phyloP scores from a whole-genome alignment of 2,888 invertebrate species.

The Steinernema scapterisci region DNA sequence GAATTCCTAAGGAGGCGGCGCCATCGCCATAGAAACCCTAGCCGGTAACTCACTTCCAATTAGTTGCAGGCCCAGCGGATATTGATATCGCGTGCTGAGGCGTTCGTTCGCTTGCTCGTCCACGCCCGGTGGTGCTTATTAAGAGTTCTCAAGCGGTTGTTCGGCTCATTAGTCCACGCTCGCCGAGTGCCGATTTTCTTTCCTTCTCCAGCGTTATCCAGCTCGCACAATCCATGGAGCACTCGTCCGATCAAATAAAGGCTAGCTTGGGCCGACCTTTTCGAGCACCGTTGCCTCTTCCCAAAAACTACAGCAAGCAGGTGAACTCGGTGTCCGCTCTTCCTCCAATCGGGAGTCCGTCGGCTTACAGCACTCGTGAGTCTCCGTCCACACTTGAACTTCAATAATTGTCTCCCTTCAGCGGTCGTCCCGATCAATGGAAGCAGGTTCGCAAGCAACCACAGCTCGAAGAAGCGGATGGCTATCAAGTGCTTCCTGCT shows the following conservation, averaged over 20 bases:
- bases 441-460: not conserved
- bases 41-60: not conserved
- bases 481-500: slow-evolving; percentile 25
- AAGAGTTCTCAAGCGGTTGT: too few relatives aligned
- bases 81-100: not conserved
- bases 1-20: not conserved
- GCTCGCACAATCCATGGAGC: not conserved
- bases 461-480: slow-evolving; percentile 11
- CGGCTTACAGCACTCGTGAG: slow-evolving; percentile 3
- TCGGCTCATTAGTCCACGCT: too few relatives aligned
- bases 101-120: not conserved
- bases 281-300: not conserved
- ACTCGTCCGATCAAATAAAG: slow-evolving; percentile 5
- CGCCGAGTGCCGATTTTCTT: not conserved
- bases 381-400: not conserved
- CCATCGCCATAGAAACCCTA: slow-evolving; percentile 27
- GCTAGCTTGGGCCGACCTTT: slow-evolving; percentile 1
- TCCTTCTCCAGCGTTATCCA: not conserved
- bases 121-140: too few relatives aligned
- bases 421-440: slow-evolving; percentile 6
- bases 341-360: slow-evolving; percentile 15
- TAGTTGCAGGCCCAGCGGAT: not conserved
- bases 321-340: not conserved
- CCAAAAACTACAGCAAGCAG: not conserved
- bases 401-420: not conserved